A percentile compares a stretch with the other conserved stretches of the same genome.
Conservation (phyloP, 2,888 invertebrate genomes). For the Steinernema carpocapsae region DNA sequence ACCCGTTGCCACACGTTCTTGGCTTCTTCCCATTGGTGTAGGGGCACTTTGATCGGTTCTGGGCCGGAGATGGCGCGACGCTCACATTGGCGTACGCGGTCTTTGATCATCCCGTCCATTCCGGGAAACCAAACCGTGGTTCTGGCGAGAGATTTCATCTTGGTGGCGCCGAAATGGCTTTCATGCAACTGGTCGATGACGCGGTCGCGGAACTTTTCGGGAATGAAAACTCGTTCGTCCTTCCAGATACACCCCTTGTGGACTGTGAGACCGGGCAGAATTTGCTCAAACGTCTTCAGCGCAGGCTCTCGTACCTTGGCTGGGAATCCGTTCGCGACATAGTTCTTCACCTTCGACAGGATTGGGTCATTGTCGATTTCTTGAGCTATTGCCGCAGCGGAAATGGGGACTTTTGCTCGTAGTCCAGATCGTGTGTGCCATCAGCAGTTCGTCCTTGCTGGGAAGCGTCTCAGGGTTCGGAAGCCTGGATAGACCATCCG, state of each 20-base stretch:
- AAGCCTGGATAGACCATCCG: constrained; percentile 69
- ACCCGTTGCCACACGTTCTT: too few species aligned
- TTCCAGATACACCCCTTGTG: too few species aligned
- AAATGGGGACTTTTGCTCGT: not conserved
- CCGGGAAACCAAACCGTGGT: not conserved
- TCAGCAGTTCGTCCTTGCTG: not conserved
- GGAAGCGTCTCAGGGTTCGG: constrained; percentile 20
- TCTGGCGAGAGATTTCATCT: not conserved
- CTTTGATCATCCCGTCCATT: not conserved
- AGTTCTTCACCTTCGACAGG: not conserved
- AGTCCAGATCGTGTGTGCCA: not conserved
- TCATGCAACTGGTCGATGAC: not conserved
- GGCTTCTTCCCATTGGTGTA: not conserved
- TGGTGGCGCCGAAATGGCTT: not conserved
- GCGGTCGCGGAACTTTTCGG: not conserved
- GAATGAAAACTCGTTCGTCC: too few species aligned
- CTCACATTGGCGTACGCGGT: not conserved
- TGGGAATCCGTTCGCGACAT: not conserved
- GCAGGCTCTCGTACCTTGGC: not conserved
- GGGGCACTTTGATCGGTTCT: not conserved
- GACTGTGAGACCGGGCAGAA: not conserved
- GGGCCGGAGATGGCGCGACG: not conserved
- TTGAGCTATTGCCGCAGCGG: not conserved
- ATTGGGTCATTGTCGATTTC: not conserved
- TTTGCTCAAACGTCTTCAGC: not conserved